Percentiles rank a stretch among this genome's conserved stretches.
phyloP scores from a whole-genome alignment of 1,140 invertebrate genomes.

The Drosophila sechellia region DNA sequence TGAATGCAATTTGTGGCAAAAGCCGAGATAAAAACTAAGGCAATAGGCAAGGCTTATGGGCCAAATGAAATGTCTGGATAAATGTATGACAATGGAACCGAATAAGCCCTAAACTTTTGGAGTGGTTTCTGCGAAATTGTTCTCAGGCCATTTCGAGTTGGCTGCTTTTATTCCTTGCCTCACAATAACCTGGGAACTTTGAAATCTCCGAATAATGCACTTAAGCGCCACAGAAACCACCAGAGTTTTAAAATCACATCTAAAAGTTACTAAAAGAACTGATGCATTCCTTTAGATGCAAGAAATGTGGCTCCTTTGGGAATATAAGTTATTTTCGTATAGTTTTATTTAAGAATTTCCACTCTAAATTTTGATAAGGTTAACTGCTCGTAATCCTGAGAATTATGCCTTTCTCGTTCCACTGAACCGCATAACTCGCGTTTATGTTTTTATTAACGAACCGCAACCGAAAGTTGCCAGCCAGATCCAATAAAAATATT shows the following conservation, averaged over 20 bases:
- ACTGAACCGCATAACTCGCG: conserved; percentile 20
- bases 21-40: conserved; percentile 71
- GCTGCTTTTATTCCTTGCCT: not conserved
- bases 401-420: conserved; percentile 12
- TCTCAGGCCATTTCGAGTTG: not conserved
- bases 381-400: conserved; percentile 22
- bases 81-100: conserved; percentile 23
- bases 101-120: conserved; percentile 27
- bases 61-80: conserved; percentile 38
- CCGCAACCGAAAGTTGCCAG: conserved; percentile 42
- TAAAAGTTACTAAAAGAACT: not conserved
- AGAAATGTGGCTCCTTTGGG: too few species aligned
- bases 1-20: conserved; percentile 72
- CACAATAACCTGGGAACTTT: not conserved
- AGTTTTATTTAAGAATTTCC: too few species aligned
- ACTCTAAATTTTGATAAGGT: not conserved
- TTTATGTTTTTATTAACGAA: conserved; percentile 79
- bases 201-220: not conserved
- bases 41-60: conserved; percentile 56
- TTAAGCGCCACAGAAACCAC: not conserved
- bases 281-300: too few species aligned
- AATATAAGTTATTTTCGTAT: too few species aligned
- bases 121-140: conserved; percentile 14
- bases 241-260: not conserved
- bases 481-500: conserved; percentile 74